phyloP scores from a whole-genome alignment of 1,140 invertebrate species.

The Calliphora vicina region DNA sequence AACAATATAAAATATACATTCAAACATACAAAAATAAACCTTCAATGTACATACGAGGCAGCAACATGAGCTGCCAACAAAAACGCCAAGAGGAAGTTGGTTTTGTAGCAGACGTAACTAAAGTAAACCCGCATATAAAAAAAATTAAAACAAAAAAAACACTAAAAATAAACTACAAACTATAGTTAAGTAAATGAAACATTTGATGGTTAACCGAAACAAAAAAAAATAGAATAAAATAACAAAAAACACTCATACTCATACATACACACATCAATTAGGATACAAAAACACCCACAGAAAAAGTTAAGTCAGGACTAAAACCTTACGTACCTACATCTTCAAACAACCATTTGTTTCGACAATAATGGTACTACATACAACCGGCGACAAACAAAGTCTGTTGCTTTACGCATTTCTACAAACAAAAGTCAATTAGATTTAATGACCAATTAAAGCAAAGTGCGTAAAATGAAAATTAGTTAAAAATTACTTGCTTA shows the following conservation, averaged over 20 bases:
- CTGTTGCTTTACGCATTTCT: too few relatives aligned
- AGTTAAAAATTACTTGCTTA: too few relatives aligned
- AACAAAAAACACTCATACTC: background rate
- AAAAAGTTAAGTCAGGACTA: too few relatives aligned
- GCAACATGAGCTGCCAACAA: background rate
- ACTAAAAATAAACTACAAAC: background rate
- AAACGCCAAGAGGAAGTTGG: background rate
- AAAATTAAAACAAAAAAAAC: background rate
- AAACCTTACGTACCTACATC: too few relatives aligned
- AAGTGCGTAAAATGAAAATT: too few relatives aligned
- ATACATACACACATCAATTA: background rate
- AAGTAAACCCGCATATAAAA: background rate
- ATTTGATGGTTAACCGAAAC: slow-evolving; percentile 14
- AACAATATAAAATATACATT: background rate
- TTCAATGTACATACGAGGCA: background rate
- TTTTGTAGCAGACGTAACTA: background rate
- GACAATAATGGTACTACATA: too few relatives aligned
- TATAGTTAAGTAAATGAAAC: slow-evolving; percentile 19
- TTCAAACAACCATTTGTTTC: too few relatives aligned
- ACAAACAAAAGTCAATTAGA: too few relatives aligned
- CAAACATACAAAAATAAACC: background rate
- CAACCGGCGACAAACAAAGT: too few relatives aligned
- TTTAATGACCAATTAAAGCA: too few relatives aligned
- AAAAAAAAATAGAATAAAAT: background rate
- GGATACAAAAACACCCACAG: too few relatives aligned